These are phyloP conservation scores for Periophthalmus magnuspinnatus DNA, from an alignment of 2,797 vertebrate species.

Conservation along the genomic window DNA sequence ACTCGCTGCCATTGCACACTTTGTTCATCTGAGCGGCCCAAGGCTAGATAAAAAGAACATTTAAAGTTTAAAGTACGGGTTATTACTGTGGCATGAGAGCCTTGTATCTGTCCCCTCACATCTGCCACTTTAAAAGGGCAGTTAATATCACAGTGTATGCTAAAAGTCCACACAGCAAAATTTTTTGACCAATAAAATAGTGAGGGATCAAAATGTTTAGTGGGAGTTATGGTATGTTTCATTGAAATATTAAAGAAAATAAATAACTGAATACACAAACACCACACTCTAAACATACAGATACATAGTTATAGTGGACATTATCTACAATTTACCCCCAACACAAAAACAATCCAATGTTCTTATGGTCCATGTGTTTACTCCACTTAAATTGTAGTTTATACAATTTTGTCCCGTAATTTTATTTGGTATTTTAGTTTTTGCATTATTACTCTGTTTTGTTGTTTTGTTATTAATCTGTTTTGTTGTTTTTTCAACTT, in stretches of 20 bases:
- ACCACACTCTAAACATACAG: neutral
- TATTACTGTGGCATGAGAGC: constrained; percentile 24
- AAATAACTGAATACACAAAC: neutral
- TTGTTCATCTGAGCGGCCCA: constrained; percentile 66
- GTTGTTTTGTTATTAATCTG: neutral
- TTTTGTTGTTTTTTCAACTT: neutral
- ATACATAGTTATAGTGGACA: neutral
- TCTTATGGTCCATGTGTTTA: too few relatives aligned
- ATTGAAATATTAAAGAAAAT: neutral
- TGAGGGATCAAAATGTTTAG: neutral
- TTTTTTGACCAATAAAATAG: neutral
- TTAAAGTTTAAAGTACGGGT: constrained; percentile 11
- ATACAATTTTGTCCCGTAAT: too few relatives aligned
- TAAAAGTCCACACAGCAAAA: neutral
- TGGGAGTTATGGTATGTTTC: neutral
- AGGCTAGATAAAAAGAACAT: constrained; percentile 40
- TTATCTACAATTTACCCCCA: too few relatives aligned
- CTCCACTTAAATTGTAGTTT: too few relatives aligned
- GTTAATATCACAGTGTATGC: constrained; percentile 18
- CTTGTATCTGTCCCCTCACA: constrained; percentile 19
- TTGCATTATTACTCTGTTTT: neutral
- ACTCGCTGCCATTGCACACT: constrained; percentile 70
- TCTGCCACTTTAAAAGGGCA: constrained; percentile 13
- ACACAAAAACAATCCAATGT: too few relatives aligned
- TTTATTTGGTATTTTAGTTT: too few relatives aligned